A percentile compares a stretch with the other conserved stretches of the same genome.
phyloP scores from a whole-genome alignment of 2,113 vertebrate species.

The Lucifuga dentata region DNA sequence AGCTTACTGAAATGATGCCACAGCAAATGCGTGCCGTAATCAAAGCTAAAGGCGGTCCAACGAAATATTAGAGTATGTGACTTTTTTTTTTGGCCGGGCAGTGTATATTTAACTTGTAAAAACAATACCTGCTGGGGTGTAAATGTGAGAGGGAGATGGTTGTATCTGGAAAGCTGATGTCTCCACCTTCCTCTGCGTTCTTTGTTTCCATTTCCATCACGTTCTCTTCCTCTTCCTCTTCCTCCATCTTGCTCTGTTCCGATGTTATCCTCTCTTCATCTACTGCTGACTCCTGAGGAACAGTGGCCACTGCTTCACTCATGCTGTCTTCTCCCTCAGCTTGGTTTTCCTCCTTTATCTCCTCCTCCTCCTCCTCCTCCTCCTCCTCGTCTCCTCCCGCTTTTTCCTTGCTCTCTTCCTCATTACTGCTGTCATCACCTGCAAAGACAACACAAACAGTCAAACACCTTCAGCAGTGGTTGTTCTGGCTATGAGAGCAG shows the following conservation, averaged over 20 bases:
- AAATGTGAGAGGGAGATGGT: constrained; percentile 93
- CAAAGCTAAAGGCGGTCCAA: too few species aligned
- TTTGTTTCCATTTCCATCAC: constrained; percentile 16
- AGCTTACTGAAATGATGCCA: too few species aligned
- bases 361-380: constrained; percentile 15
- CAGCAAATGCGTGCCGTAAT: too few species aligned
- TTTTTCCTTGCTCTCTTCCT: constrained; percentile 63
- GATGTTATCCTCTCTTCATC: neutral
- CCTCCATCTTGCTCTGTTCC: neutral
- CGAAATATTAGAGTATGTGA: too few species aligned
- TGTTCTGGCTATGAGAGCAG: neutral
- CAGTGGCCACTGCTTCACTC: constrained; percentile 13
- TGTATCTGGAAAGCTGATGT: constrained; percentile 90
- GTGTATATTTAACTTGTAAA: too few species aligned
- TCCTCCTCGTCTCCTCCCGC: constrained; percentile 15
- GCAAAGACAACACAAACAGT: neutral
- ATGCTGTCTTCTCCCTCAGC: neutral
- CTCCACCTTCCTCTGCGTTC: constrained; percentile 55
- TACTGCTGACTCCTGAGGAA: constrained; percentile 15
- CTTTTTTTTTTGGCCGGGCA: too few species aligned
- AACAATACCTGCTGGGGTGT: constrained; percentile 87
- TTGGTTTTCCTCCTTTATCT: constrained; percentile 1
- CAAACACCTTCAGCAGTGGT: neutral
- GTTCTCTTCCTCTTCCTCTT: constrained; percentile 29
- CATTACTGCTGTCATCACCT: constrained; percentile 82